Evolutionary conservation across 2,797 vertebrate species (phyloP), one percentile per base, ranked within the genome.

Genomic region (Novumbra hubbsi): DNA sequence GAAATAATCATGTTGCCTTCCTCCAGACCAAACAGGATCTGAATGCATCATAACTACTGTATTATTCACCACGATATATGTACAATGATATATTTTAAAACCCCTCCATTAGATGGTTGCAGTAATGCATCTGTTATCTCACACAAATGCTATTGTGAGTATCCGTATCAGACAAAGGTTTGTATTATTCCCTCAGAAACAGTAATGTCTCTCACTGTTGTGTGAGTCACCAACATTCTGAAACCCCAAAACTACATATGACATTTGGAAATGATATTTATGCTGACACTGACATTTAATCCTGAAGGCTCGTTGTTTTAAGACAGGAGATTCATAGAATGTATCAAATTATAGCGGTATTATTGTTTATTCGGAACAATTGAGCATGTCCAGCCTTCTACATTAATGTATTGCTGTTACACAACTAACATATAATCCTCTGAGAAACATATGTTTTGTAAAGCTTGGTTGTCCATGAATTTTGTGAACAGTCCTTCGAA

Each of bases 181-280:
- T 15, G 79, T 45, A 32, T 50, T 70, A 52, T 68, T 52, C 82
- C 82, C 78, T 80, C 76, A 69, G 30, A 17, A 71, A 55, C 28
- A 34, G 21, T 9, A 65, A 70, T 81, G 86, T 87, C 73, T 75
- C 5, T 72, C 70, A 75, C 76, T 83, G 81, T 85, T 83, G 79
- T 83, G 79, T 81, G 84, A 82, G 78, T 83, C 83, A 81, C 77
- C 78, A 80, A 76, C 83, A 79, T 79, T 81, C 78, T 71, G 77
- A 78, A 88, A 88, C 82, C 79, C 74, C 30, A 77, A 86, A 78
- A 84, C 70, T 75, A 78, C 12, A 72, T 9, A 74, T 81, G 90
- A 88, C 91, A 92, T 92, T 92, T 91, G 72, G 83, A 80, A 80
- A 88, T 76, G 81, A 86, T 90, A 85, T 87, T 88, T 80, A 73